These are phyloP conservation scores for Scolopax mira DNA, from an alignment of 2,113 vertebrate genomes.

Conservation along the genomic window DNA sequence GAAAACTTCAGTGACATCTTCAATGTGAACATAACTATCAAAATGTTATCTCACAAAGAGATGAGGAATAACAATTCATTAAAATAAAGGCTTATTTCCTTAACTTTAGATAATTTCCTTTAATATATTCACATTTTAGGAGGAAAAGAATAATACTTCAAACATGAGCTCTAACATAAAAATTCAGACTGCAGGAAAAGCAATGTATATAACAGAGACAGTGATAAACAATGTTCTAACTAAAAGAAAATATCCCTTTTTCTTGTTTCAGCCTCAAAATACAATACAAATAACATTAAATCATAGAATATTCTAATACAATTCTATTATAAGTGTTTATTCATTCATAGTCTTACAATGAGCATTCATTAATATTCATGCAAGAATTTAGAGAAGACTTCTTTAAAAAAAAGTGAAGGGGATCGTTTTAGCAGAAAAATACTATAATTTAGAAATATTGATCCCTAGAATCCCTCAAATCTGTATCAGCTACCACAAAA, in stretches of 20 bases:
- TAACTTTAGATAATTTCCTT: neutral
- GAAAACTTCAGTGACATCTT: neutral
- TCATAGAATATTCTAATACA: neutral
- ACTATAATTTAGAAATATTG: neutral
- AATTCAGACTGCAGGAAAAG: neutral
- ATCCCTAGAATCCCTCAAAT: neutral
- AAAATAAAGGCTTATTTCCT: neutral
- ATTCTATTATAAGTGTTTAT: neutral
- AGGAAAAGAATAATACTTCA: neutral
- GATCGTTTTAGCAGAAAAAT: neutral
- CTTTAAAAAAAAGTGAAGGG: neutral
- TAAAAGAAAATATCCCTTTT: neutral
- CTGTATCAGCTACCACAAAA: neutral
- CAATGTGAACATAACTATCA: neutral
- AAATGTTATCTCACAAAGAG: neutral
- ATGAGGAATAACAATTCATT: neutral
- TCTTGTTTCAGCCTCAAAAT: neutral
- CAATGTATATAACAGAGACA: neutral
- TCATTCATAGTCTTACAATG: neutral
- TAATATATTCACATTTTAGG: neutral
- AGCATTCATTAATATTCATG: neutral
- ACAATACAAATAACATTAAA: neutral
- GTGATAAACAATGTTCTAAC: neutral
- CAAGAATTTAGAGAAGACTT: neutral
- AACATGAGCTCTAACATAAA: neutral